Base-by-base conservation (phyloP, 1,140 invertebrate species). In the Laodelphax striatellus region DNA sequence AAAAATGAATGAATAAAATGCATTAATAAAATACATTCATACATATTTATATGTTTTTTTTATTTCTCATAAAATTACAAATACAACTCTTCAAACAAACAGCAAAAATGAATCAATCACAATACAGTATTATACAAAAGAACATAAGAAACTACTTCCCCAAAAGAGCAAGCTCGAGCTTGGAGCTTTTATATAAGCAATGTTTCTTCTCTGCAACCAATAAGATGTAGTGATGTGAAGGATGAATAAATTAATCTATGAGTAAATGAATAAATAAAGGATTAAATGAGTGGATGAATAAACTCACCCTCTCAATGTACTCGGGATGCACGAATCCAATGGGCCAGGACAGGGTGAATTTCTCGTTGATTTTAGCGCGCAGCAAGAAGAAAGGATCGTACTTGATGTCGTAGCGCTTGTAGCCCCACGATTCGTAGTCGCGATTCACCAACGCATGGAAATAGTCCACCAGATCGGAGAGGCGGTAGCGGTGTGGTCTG, bases 381-480 rank as follows among this genome's bases (percentile, higher is more conserved):
- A 85, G 2, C 61, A 81, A 72, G 65, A 92, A 87, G 8, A 83
- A 60, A 3, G 83, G 84, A 70, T 85, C 82, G 58, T 75, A 87
- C 61, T 82, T 79, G 73, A 92, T 76, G 65, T 92, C 82, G 61
- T 82, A 79, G 55, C 85, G 77, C 8, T 63, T 67, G 69, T 87
- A 90, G 38, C 85, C 85, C 19, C 71, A 73, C 17, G 76, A 72
- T 2, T 70, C 65, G 55, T 80, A 72, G 62, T 80, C 80, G 67
- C 82, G 85, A n/a, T 85, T 77, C 82, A 91, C 85, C 1, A 89
- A 68, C 14, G 76, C 72, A 69, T 82, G 82, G 67, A 90, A 82
- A 81, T 82, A 95, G 66, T 88, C 85, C 0, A 93, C 79, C 31
- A 97, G 67, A 57, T 94, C 89, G 8, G 76, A 75, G 14, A 96